Evolutionary conservation across 2,113 vertebrate species (phyloP), one percentile per base, ranked within the genome.

Genomic region (Indicator indicator): DNA sequence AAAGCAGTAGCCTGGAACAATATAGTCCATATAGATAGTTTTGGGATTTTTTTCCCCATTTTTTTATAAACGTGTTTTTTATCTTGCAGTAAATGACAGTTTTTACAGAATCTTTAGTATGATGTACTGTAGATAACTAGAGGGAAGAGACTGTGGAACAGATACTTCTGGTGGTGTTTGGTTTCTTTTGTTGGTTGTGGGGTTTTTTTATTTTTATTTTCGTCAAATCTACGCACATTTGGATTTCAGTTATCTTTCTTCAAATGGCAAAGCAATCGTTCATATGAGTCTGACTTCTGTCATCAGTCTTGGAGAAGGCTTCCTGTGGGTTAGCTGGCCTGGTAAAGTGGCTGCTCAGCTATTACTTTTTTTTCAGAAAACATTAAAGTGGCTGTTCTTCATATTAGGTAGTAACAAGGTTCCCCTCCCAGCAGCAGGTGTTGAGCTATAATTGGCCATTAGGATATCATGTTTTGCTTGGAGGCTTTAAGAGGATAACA

Each of bases 371-470:
- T 86, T 69, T 72, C 32, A 54, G 83, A 82, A 93, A 89, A 27
- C 16, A 73, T 81, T 81, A 42, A 93, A 92, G 46, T 72, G 59
- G 4, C 77, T 94, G 23, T 96, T 95, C 68, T 95, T 97, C 91
- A 94, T 63, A 94, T 95, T 94, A 95, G 69, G 71, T 79, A 36
- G 62, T 96, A 94, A 93, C 1, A 16, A 95, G 27, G 67, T 52
- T 83, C 42, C 93, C 69, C 81, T 96, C 48, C 42, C 73, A 96
- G 15, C 56, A 95, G 88, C 94, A 96, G 89, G 78, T 97, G 82
- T 94, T 93, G 94, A 71, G 54, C 36, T 95, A n/a, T 97, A 97
- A 97, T 93, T 96, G 94, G 87, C 90, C 83, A 88, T 96, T 97
- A 97, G 36, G 52, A 73, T 97, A 95, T 79, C 89, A 83, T 85